phyloP scores from a whole-genome alignment of 2,888 invertebrate genomes.

The Hecatera dysodea region DNA sequence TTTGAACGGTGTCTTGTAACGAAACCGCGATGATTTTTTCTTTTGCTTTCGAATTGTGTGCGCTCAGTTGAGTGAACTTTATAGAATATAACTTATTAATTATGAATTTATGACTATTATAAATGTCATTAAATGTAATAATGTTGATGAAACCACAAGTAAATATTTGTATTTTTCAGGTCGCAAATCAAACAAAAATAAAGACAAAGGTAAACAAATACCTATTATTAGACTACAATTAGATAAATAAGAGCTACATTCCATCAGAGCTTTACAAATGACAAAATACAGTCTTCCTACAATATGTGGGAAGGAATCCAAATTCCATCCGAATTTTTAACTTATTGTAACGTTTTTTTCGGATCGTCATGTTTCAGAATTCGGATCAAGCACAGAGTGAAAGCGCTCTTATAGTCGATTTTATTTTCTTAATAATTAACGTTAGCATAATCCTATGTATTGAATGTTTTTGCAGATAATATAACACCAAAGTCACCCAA shows the following conservation, averaged over 20 bases:
- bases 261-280: too few species aligned
- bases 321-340: too few species aligned
- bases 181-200: conserved; percentile 1
- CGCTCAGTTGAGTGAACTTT: background rate
- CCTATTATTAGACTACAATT: background rate
- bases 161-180: conserved; percentile 1
- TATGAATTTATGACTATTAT: background rate
- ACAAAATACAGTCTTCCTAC: too few species aligned
- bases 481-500: conserved; percentile 6
- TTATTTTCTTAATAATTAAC: background rate
- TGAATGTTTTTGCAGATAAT: conserved; percentile 15
- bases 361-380: too few species aligned
- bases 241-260: too few species aligned
- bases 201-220: conserved; percentile 23
- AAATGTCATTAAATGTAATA: background rate
- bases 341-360: background rate
- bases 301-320: too few species aligned
- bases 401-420: too few species aligned
- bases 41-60: background rate
- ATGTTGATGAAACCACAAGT: background rate
- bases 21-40: background rate
- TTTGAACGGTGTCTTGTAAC: background rate
- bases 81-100: background rate
- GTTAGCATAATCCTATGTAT: background rate
- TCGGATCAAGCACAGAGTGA: too few species aligned